Evolutionary conservation across 1,140 invertebrate genomes (phyloP), one percentile per base, ranked within the genome.

Genomic region (Streblospio benedicti): DNA sequence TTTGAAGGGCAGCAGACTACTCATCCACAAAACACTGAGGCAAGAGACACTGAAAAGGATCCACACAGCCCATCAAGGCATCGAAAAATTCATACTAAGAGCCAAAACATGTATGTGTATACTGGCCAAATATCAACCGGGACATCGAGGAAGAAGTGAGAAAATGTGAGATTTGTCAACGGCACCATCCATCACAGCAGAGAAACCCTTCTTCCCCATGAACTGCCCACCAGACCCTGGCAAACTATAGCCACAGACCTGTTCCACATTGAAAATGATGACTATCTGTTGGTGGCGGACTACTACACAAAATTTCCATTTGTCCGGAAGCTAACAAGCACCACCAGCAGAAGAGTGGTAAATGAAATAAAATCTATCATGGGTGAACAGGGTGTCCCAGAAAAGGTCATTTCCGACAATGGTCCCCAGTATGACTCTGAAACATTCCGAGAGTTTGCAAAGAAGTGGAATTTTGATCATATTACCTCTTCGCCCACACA

Each of bases 221-320:
- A 6, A 49, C 12, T n/a, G 9, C 45, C 45, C 20, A n/a, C 12
- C 23, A 6, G 62, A 66, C 60, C 69, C 68, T 45, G 57, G 63
- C 14, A 61, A 61, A 56, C 65, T 67, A 6, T 67, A 67, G 9
- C 58, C 44, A 41, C 55, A 68, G 18, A 67, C 69, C 20, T 68
- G 45, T 49, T 49, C 45, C 23, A 6, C 6, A n/a, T 12, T 9
- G n/a, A 38, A 9, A 38, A 38, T 38, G n/a, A n/a, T 38, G n/a
- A 38, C 35, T 38, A 38, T n/a, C n/a, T 38, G 35, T 38, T 38
- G n/a, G 35, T 38, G 9, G 35, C 35, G 9, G 35, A 38, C n/a
- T 38, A 38, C 35, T n/a, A 38, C 35, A 9, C 9, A 9, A n/a
- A 38, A n/a, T 38, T 38, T n/a, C 35, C 35, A 38, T 9, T 38